Evolutionary conservation across 2,888 invertebrate genomes (phyloP), one percentile per base, ranked within the genome.

Genomic region (Salpingus planirostris): DNA sequence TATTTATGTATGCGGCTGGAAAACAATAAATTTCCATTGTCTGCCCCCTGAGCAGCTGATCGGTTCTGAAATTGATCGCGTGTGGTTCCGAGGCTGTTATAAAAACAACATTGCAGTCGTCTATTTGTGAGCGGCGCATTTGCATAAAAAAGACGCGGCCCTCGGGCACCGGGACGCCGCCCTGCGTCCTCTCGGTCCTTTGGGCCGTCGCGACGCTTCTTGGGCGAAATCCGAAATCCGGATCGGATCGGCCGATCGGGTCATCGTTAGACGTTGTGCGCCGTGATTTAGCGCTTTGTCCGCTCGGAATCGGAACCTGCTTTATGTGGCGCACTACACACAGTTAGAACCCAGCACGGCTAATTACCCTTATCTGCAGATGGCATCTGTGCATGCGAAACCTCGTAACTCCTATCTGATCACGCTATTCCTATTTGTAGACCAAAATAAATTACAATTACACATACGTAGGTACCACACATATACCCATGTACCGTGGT

Each of bases 381-480:
- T 51, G 46, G 49, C 47, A 51, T 51, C 51, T 51, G 42, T 46
- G 46, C 49, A 51, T 51, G 49, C 49, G 40, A 51, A 50, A 49
- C 46, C 42, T 38, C 47, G 49, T 48, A 51, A 51, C 51, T 47
- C 41, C 42, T 47, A 50, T 50, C 49, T 44, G 48, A 49, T 49
- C 51, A 51, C 49, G 51, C 51, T 43, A 51, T 47, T 47, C 49
- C 47, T 47, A 51, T 51, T 50, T 49, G 44, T 47, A 44, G 47
- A 48, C 49, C 38, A 42, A 49, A 51, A 51, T 50, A 49, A 50
- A 50, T 50, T 49, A 46, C 46, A 49, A 47, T 49, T 43, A 46
- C 46, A 46, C 44, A 38, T 18, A 18, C 5, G 18, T 18, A 18
- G 18, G 23, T 44, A 45, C 36, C 32, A 34, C 39, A 43, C 34